phyloP scores from a whole-genome alignment of 2,113 vertebrate genomes.

The Camelus dromedarius region DNA sequence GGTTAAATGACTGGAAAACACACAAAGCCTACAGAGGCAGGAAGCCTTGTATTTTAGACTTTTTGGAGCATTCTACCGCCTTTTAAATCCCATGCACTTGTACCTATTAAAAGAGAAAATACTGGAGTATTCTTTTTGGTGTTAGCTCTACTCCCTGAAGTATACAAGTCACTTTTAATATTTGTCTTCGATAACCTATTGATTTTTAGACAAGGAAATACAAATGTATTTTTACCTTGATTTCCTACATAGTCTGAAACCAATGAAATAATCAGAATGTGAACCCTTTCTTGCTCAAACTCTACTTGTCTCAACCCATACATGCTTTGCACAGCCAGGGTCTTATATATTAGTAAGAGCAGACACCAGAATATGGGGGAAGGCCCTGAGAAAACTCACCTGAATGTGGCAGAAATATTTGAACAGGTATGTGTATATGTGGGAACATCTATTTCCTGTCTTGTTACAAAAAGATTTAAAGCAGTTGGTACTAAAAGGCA shows the following conservation, averaged over 20 bases:
- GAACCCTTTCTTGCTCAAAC: not conserved
- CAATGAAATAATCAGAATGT: not conserved
- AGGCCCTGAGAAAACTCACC: not conserved
- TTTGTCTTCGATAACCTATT: not conserved
- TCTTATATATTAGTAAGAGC: not conserved
- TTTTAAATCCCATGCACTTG: conserved; percentile 21
- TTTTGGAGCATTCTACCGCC: not conserved
- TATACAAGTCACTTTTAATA: not conserved
- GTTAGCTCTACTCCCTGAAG: not conserved
- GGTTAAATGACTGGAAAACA: not conserved
- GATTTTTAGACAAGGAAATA: conserved; percentile 50
- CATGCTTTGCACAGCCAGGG: not conserved
- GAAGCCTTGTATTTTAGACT: not conserved
- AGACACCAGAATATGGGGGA: not conserved
- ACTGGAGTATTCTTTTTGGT: not conserved
- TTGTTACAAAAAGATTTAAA: conserved; percentile 20
- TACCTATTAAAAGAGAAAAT: conserved; percentile 44
- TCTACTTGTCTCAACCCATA: not conserved
- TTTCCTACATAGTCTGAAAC: not conserved
- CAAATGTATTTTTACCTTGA: not conserved
- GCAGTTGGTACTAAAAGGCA: not conserved
- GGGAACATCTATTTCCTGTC: not conserved
- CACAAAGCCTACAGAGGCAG: not conserved
- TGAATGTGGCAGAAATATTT: not conserved
- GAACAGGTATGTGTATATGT: not conserved